phyloP scores from a whole-genome alignment of 1,140 invertebrate species.

The Littorina saxatilis region DNA sequence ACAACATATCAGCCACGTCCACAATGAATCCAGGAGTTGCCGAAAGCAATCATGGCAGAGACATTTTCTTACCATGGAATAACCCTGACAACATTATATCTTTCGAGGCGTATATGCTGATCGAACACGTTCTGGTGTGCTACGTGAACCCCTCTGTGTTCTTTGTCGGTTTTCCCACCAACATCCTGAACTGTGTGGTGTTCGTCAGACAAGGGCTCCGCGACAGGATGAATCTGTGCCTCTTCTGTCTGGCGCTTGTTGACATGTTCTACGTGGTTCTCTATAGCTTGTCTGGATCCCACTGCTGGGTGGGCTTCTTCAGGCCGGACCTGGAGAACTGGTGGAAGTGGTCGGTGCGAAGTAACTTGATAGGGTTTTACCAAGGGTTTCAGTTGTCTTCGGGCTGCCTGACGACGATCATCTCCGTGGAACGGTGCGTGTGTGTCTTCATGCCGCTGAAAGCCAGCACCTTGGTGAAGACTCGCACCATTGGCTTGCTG shows the following conservation, averaged over 20 bases:
- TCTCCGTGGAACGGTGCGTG: conserved; percentile 16
- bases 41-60: too few relatives aligned
- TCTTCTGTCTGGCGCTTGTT: neutral
- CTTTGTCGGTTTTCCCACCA: too few relatives aligned
- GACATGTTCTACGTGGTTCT: neutral
- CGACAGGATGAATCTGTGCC: too few relatives aligned
- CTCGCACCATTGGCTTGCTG: neutral
- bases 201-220: too few relatives aligned
- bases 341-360: conserved; percentile 21
- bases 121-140: neutral
- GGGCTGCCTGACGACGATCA: conserved; percentile 23
- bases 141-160: neutral
- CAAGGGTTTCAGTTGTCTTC: neutral
- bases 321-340: neutral
- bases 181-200: too few relatives aligned
- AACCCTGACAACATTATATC: neutral
- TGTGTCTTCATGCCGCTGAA: conserved; percentile 2
- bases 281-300: neutral
- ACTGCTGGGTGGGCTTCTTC: conserved; percentile 5
- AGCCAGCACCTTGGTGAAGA: neutral
- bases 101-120: neutral
- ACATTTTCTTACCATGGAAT: neutral
- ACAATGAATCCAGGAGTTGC: too few relatives aligned
- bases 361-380: neutral
- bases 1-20: too few relatives aligned